Evolutionary conservation across 2,888 invertebrate genomes (phyloP), one percentile per base, ranked within the genome.

Genomic region (Agriotes lineatus): DNA sequence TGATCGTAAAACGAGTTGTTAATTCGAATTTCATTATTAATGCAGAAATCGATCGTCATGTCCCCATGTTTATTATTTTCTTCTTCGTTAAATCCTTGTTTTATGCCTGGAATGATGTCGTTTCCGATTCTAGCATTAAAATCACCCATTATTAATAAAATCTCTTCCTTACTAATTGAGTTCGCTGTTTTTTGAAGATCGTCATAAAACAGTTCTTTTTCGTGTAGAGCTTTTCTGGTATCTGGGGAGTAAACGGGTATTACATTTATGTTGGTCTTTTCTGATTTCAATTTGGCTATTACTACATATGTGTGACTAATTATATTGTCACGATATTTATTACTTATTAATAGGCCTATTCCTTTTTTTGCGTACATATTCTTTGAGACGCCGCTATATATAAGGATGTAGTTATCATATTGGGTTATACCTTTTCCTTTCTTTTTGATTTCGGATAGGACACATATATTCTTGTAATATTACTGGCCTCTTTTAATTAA

Each of bases 401-500:
- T 16, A 14, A 37, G 20, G 12, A 37, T 10, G 19, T 18, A 33
- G 5, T 33, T 33, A 9, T 37, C 18, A 16, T 19, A 16, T 9
- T 30, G 16, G 5, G 2, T 44, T 5, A 7, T 56, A 37, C 37
- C 56, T 7, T 37, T 37, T 5, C 56, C 35, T 19, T 56, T 16
- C n/a, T 56, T 56, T 56, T 56, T 18, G 10, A 12, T 18, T n/a
- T 56, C 56, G 5, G 33, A 19, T 19, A 56, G 2, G 7, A n/a
- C 19, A 18, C 56, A 37, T 56, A n/a, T n/a, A n/a, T n/a, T n/a
- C n/a, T n/a, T n/a, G n/a, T n/a, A n/a, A n/a, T n/a, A n/a, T n/a
- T n/a, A n/a, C n/a, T n/a, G n/a, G n/a, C n/a, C n/a, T n/a, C n/a
- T n/a, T n/a, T n/a, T n/a, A n/a, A n/a, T n/a, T n/a, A n/a, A n/a